Base-by-base conservation (phyloP, 2,797 vertebrate genomes). In the Hipposideros larvatus region DNA sequence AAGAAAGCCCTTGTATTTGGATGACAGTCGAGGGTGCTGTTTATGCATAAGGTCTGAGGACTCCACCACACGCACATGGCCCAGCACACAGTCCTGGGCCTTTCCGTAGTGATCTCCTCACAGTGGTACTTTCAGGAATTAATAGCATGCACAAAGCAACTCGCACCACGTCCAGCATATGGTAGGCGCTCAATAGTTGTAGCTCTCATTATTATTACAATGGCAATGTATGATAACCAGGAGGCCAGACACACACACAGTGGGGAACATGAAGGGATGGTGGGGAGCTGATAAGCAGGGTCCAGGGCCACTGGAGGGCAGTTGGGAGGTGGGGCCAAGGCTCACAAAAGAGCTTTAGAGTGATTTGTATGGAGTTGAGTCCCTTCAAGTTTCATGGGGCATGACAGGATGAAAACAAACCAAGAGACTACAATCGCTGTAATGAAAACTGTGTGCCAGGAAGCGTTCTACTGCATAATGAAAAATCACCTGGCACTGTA, bases 231-330 rank as follows among this genome's bases (percentile, higher is more conserved):
- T 1, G 31, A 37, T 11, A 48, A 53, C 46, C 24, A 61, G 59
- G n/a, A 93, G 57, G 43, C 37, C 14, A 3, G 31, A 8, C 48
- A 41, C 70, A 59, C 37, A 19, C 11, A 43, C 15, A 13, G 1
- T 3, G 9, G 37, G 37, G 57, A 48, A 73, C 0, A 0, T 4
- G 21, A 22, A 7, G 37, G 85, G 18, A 19, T 0, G 2, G 7
- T 1, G 6, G 16, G 5, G 37, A 18, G 48, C 15, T 0, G 11
- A 14, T 18, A 46, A 28, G 34, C 7, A 0, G 15, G 55, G 65
- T 68, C 71, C 28, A 15, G 19, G 55, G 48, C 48, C 21, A 2
- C 9, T 34, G 16, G 77, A 63, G 31, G 21, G 13, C 34, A 9
- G 0, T 15, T 46, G 3, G 68, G 34, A 26, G 9, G 18, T 28